phyloP scores from a whole-genome alignment of 2,113 vertebrate genomes.

The Taxidea taxus region DNA sequence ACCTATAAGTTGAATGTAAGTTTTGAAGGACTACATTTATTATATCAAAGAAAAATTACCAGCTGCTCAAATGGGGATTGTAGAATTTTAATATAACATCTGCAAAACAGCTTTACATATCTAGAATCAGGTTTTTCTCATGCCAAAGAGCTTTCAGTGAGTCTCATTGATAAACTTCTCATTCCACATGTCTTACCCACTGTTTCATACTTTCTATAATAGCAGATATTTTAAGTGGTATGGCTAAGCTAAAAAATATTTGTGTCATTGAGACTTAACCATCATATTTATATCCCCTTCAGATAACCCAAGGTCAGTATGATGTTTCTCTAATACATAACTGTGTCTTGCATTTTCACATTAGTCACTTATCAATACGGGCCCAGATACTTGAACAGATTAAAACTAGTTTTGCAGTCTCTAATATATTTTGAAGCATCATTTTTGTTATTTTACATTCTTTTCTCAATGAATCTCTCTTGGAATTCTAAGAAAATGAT shows the following conservation, averaged over 20 bases:
- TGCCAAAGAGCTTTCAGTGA: background rate
- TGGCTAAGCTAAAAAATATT: background rate
- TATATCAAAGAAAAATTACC: conserved; percentile 72
- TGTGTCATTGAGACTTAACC: background rate
- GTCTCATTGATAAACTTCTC: conserved; percentile 54
- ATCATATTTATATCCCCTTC: background rate
- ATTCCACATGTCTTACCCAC: background rate
- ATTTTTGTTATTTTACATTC: background rate
- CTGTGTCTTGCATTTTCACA: background rate
- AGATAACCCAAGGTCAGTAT: background rate
- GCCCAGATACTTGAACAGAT: background rate
- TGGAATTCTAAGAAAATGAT: background rate
- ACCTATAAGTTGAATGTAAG: conserved; percentile 61
- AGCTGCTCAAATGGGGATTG: conserved; percentile 55
- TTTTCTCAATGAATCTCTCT: background rate
- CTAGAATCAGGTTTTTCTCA: conserved; percentile 61
- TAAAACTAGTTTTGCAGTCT: background rate
- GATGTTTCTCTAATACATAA: background rate
- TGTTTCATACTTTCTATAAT: background rate
- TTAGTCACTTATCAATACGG: background rate
- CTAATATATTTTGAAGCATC: background rate
- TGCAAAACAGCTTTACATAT: conserved; percentile 58
- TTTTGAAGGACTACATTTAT: conserved; percentile 62
- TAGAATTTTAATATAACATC: conserved; percentile 70
- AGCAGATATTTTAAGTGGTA: background rate